Evolutionary conservation across 2,888 invertebrate genomes (phyloP).

Genomic region (Netelia fuscicornis): DNA sequence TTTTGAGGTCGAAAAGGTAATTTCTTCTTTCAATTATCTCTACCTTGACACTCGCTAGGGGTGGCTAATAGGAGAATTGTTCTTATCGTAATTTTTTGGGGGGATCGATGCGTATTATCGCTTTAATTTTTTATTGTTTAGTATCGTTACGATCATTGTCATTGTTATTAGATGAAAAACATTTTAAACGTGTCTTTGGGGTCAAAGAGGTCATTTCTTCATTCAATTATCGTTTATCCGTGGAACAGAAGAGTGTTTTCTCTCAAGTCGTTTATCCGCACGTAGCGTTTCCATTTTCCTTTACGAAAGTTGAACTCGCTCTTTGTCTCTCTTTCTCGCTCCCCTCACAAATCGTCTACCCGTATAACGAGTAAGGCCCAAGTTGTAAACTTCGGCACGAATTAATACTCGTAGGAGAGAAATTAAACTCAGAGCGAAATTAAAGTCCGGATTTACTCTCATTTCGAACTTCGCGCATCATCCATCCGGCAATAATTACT

Average conservation of each 20-base stretch:
- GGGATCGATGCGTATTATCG: not conserved
- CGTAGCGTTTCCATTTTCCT: conserved; percentile 5
- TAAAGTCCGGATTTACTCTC: conserved; percentile 23
- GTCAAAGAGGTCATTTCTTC: conserved; percentile 8
- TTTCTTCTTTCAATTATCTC: no score
- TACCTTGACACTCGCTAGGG: not conserved
- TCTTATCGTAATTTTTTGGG: not conserved
- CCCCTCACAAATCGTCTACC: conserved; percentile 33
- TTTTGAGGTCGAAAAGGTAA: no score
- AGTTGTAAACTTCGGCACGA: conserved; percentile 52
- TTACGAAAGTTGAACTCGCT: conserved; percentile 24
- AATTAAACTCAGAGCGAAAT: conserved; percentile 49
- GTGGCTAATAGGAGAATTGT: not conserved
- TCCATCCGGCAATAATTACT: conserved; percentile 58
- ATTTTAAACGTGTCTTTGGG: no score
- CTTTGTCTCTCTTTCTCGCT: conserved; percentile 7
- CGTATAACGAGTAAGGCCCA: conserved; percentile 10
- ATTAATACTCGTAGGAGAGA: conserved; percentile 61
- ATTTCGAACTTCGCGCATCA: conserved; percentile 29
- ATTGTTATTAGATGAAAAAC: not conserved
- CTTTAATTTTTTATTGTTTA: not conserved
- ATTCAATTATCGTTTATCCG: conserved; percentile 26
- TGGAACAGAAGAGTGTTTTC: conserved; percentile 2
- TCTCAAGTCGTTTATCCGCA: conserved; percentile 15
- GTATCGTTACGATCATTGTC: not conserved